These are phyloP conservation scores for Trididemnum miniatum DNA, from an alignment of 23 tunicate genomes.

Conservation along the genomic window DNA sequence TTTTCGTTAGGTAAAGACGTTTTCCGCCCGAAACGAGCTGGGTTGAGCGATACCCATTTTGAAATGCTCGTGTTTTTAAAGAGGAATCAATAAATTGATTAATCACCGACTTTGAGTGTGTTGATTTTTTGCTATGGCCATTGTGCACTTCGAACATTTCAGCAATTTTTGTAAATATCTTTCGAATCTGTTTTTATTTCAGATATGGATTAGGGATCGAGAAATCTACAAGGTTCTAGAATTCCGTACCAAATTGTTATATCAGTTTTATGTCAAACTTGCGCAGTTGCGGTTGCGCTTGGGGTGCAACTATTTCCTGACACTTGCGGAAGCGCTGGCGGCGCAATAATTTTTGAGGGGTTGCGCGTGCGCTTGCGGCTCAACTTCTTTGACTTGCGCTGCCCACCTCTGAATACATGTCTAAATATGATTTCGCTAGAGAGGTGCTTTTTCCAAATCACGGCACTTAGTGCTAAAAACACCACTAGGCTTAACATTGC, in stretches of 20 bases:
- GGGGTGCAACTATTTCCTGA: not conserved
- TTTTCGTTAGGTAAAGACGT: not conserved
- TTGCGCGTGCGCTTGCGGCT: not conserved
- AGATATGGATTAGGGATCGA: too few species aligned
- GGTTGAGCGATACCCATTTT: not conserved
- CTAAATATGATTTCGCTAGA: too few species aligned
- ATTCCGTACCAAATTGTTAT: too few species aligned
- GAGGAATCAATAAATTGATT: not conserved
- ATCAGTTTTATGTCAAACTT: not conserved
- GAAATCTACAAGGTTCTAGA: too few species aligned
- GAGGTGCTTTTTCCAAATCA: too few species aligned
- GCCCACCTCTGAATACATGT: not conserved
- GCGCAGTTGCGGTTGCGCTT: not conserved
- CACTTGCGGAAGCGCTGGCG: not conserved
- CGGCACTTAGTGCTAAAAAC: too few species aligned
- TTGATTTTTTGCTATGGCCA: too few species aligned
- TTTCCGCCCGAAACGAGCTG: not conserved
- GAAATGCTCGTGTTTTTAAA: not conserved
- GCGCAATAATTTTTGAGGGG: not conserved
- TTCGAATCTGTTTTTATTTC: too few species aligned
- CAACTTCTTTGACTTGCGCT: not conserved
- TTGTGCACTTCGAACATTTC: too few species aligned
- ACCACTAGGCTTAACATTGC: too few species aligned
- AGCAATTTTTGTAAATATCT: too few species aligned
- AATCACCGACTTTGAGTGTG: too few species aligned